Base-by-base conservation (phyloP, 2,888 invertebrate genomes). In the Lacanobia wlatinum region DNA sequence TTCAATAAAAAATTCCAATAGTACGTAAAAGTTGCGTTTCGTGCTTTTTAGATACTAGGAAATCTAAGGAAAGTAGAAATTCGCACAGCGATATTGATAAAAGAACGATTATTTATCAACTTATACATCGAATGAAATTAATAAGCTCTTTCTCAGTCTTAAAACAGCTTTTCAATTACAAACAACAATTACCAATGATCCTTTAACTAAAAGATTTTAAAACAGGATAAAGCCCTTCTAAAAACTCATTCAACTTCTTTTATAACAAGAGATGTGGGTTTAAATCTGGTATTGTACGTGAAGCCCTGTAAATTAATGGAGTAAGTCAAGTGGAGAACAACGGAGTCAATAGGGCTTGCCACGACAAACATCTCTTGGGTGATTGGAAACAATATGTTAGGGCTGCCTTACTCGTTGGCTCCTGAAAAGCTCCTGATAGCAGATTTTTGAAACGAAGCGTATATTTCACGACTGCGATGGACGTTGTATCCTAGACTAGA, bases 321-420 rank as follows among this genome's bases (percentile, higher is more conserved):
- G 75, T 70, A 70, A 70, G 80, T 80, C n/a, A n/a, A 65, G 63
- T 63, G 38, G 48, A 18, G 66, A 70, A 76, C 52, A 70, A n/a
- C 52, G 34, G 21, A 67, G 52, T 64, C 56, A 81, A 70, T 48
- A 67, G 60, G 46, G 55, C 40, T 48, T 53, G 14, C 28, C 55
- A 28, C 63, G 62, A 55, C 52, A 63, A 52, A 61, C 61, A 48
- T 70, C 65, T 80, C 58, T 12, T 58, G 59, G 55, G 58, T 70
- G 71, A 82, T 78, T 80, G 66, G 63, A 62, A 77, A 58, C 62
- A 70, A 67, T 62, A 58, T 12, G 7, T 43, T 62, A 67, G 60
- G 71, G 71, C 48, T 70, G 48, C 10, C 56, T 14, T 38, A 14
- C 46, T 21, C 8, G 1, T 7, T 7, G 16, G 9, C 3, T 6